Evolutionary conservation across 2,797 vertebrate genomes (phyloP).

Genomic region (Micrastur ruficollis): DNA sequence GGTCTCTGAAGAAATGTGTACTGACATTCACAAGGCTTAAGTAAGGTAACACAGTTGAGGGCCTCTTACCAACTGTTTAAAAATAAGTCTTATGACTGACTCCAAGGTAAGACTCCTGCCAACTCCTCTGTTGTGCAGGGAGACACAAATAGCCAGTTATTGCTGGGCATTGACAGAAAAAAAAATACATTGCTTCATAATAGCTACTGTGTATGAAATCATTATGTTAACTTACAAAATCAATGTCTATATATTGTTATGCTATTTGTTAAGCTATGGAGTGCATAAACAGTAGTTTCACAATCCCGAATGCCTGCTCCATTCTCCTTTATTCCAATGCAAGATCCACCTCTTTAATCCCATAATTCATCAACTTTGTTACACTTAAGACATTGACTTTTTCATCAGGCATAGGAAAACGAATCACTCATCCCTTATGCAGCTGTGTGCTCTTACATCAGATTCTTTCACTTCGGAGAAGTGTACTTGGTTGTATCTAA

Average conservation of each 20-base stretch:
- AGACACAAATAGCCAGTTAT: neutral
- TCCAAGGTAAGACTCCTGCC: neutral
- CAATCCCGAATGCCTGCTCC: neutral
- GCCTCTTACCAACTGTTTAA: neutral
- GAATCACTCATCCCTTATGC: neutral
- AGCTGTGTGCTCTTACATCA: neutral
- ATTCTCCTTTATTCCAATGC: neutral
- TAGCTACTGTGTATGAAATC: neutral
- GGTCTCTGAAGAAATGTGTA: neutral
- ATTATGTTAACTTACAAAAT: neutral
- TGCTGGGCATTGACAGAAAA: neutral
- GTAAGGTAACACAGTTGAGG: neutral
- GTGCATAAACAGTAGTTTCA: neutral
- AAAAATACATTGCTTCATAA: neutral
- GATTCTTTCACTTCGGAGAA: neutral
- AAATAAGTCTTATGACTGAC: neutral
- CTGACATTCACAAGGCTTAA: neutral
- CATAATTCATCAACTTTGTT: slow-evolving; percentile 12
- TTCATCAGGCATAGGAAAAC: neutral
- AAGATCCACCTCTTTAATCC: neutral
- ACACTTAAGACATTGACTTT: neutral
- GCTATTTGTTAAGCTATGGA: neutral
- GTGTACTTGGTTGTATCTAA: neutral
- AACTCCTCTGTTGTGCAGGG: neutral
- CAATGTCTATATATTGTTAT: neutral